A percentile compares a stretch with the other conserved stretches of the same genome.
These are phyloP conservation scores for Erynnis tages DNA, from an alignment of 2,888 invertebrate genomes.

Conservation along the genomic window DNA sequence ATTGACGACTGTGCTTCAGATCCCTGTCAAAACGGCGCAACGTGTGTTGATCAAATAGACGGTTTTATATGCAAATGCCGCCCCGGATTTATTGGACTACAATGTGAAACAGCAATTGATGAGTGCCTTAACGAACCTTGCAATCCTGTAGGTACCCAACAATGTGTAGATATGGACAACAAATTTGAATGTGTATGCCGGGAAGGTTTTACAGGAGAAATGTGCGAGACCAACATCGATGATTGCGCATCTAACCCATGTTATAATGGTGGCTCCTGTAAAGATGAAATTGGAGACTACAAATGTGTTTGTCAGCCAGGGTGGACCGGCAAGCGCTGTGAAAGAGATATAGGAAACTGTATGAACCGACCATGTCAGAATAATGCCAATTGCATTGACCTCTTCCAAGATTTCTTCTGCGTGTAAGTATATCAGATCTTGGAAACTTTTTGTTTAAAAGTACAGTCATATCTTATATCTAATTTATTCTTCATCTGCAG, in stretches of 20 bases:
- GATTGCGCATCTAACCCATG: constrained; percentile 94
- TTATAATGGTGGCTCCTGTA: constrained; percentile 93
- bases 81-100: constrained; percentile 95
- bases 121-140: constrained; percentile 96
- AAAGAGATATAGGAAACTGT: constrained; percentile 93
- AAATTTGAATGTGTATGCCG: constrained; percentile 93
- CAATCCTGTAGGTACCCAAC: constrained; percentile 93
- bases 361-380: constrained; percentile 94
- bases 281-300: constrained; percentile 92
- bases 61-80: constrained; percentile 96
- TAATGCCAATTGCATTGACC: constrained; percentile 93
- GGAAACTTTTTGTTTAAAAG: constrained; percentile 96
- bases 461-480: background rate
- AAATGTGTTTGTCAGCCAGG: constrained; percentile 91
- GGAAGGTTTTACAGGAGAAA: constrained; percentile 91
- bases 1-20: constrained; percentile 94
- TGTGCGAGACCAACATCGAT: constrained; percentile 93
- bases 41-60: constrained; percentile 92
- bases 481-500: constrained; percentile 57
- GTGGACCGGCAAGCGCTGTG: constrained; percentile 93
- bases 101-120: constrained; percentile 96
- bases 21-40: constrained; percentile 96
- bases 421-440: constrained; percentile 88
- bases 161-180: constrained; percentile 94
- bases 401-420: constrained; percentile 95